Base-by-base conservation (phyloP, 2,113 vertebrate species). In the Spermophilus dauricus region DNA sequence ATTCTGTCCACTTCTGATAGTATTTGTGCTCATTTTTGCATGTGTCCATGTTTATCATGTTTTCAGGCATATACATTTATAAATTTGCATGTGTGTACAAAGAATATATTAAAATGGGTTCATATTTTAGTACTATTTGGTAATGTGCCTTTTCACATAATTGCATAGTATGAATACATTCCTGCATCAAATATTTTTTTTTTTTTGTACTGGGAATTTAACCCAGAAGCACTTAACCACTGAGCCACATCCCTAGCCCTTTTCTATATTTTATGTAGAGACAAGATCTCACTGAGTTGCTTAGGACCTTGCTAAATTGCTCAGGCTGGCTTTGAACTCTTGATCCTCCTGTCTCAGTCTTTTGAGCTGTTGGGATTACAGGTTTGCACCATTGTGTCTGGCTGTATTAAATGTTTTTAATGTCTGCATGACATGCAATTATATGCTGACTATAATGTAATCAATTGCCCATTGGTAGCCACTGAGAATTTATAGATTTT, bases 401-500 rank as follows among this genome's bases (percentile, higher is more conserved):
- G 32, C 34, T 56, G 4, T 85, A 80, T 53, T 65, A 90, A 73
- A 83, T 67, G 58, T 85, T 91, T 91, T 88, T 70, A 78, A 75
- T 89, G 34, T 91, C 32, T 58, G 34, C 22, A n/a, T 37, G 86
- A 72, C 8, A 17, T 76, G 17, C 34, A 90, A 20, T 77, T 96
- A 26, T 80, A 34, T 80, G 84, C 10, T 67, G 30, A 75, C 58
- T 1, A 1, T 94, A 86, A 28, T 78, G 93, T 93, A 96, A 67
- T 75, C 28, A 75, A 0, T 85, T 93, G 61, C 30, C 30, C 78
- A 2, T 48, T 91, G 30, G 70, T 89, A 32, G 56, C 83, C 26
- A 51, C 16, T 69, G 92, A 96, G 39, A 70, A 42, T 87, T 97
- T 63, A 77, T 86, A 82, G 4, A 86, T 86, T 95, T 97, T 94